phyloP scores from a whole-genome alignment of 2,888 invertebrate genomes.

The Callosobruchus maculatus region DNA sequence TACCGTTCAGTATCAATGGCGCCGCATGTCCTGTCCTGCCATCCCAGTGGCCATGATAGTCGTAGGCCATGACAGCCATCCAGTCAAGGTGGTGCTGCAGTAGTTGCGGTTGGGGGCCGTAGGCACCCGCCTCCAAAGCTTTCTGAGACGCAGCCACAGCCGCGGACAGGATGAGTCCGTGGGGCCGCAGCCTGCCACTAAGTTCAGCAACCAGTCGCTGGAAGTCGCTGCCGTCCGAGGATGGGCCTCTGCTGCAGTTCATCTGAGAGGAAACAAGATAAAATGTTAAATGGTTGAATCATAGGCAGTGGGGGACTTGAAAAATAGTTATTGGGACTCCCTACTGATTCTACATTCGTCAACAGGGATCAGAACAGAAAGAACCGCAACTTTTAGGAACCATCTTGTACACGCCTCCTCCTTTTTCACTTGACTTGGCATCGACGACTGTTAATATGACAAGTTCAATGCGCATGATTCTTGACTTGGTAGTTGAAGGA shows the following conservation, averaged over 20 bases:
- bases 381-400: too few species aligned
- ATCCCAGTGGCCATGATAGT: conserved; percentile 74
- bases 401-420: too few species aligned
- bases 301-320: too few species aligned
- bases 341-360: too few species aligned
- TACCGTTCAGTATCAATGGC: conserved; percentile 49
- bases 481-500: too few species aligned
- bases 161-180: conserved; percentile 63
- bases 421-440: too few species aligned
- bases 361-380: too few species aligned
- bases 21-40: conserved; percentile 73
- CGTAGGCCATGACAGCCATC: conserved; percentile 80
- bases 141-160: conserved; percentile 71
- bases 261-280: conserved; percentile 47
- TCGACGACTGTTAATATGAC: too few species aligned
- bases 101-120: conserved; percentile 60
- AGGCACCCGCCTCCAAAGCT: conserved; percentile 70
- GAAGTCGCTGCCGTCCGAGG: conserved; percentile 65
- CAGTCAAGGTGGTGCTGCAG: conserved; percentile 69
- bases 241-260: conserved; percentile 60
- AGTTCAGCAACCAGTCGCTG: conserved; percentile 63
- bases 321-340: too few species aligned
- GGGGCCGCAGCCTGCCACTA: conserved; percentile 59
- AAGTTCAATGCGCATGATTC: too few species aligned
- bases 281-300: too few species aligned